Evolutionary conservation across 2,113 vertebrate genomes (phyloP).

Genomic region (Oreamnos americanus): DNA sequence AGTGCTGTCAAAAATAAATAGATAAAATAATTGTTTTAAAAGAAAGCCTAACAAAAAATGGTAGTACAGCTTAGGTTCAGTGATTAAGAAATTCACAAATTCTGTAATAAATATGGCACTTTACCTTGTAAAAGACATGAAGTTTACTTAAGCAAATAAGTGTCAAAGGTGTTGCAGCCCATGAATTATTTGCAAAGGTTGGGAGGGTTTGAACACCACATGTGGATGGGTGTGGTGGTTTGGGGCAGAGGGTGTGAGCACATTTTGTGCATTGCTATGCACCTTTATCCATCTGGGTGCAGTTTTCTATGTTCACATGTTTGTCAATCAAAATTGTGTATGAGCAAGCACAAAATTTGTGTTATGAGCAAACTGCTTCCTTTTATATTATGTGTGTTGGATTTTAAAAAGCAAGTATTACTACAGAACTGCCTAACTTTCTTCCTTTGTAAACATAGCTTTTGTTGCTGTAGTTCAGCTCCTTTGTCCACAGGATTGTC

Average conservation of each 20-base stretch:
- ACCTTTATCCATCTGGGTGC: not conserved
- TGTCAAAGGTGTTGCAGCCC: not conserved
- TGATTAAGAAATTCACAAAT: not conserved
- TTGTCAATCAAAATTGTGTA: not conserved
- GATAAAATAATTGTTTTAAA: not conserved
- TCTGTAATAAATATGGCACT: not conserved
- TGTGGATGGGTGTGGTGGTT: no score
- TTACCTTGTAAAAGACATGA: not conserved
- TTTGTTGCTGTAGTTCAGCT: not conserved
- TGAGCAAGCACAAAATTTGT: not conserved
- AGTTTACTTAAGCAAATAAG: not conserved
- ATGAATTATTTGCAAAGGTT: not conserved
- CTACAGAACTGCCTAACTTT: not conserved
- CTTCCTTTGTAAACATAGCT: not conserved
- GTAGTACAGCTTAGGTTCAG: not conserved
- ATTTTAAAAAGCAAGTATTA: not conserved
- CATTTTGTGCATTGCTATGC: not conserved
- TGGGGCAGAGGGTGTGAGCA: rapidly evolving
- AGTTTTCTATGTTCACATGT: not conserved
- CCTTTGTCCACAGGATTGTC: not conserved
- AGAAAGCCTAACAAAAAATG: not conserved
- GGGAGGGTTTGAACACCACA: not conserved
- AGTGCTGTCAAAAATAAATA: not conserved
- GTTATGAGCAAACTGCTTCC: not conserved
- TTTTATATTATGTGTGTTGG: not conserved